Percentiles rank a stretch among this genome's conserved stretches.
Evolutionary conservation across 2,113 vertebrate genomes (phyloP).

Genomic region (Syngnathoides biaculeatus): DNA sequence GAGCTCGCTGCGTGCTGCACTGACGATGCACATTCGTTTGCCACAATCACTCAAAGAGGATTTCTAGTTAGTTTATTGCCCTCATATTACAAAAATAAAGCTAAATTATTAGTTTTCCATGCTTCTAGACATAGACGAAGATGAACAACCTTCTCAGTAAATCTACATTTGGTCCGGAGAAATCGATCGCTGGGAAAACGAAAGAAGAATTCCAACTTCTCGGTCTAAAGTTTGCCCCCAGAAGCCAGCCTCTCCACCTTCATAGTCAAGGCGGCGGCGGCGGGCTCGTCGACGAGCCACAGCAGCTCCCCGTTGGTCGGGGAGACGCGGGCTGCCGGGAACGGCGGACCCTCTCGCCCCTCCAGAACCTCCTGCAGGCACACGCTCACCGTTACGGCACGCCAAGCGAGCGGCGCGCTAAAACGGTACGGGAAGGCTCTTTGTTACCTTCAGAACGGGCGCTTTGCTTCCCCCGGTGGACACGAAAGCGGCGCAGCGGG

Average conservation of each 20-base stretch:
- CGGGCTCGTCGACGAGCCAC: conserved; percentile 87
- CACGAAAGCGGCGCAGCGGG: conserved; percentile 82
- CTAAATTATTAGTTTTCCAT: conserved; percentile 1
- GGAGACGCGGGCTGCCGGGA: conserved; percentile 80
- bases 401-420: neutral
- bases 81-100: neutral
- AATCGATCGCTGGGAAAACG: neutral
- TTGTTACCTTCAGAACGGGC: conserved; percentile 83
- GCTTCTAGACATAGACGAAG: neutral
- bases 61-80: neutral
- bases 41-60: neutral
- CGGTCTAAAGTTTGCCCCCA: conserved; percentile 63
- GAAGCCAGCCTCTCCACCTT: conserved; percentile 78
- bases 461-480: conserved; percentile 89
- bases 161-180: neutral
- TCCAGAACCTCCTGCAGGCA: conserved; percentile 80
- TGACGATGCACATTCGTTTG: neutral
- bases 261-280: conserved; percentile 76
- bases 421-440: neutral
- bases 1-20: too few relatives aligned
- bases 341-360: conserved; percentile 63
- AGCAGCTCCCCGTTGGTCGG: conserved; percentile 79
- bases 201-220: conserved; percentile 14
- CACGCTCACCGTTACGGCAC: conserved; percentile 9
- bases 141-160: neutral